phyloP scores from a whole-genome alignment of 35 echinoderm and acorn worm species.

The Apostichopus japonicus region DNA sequence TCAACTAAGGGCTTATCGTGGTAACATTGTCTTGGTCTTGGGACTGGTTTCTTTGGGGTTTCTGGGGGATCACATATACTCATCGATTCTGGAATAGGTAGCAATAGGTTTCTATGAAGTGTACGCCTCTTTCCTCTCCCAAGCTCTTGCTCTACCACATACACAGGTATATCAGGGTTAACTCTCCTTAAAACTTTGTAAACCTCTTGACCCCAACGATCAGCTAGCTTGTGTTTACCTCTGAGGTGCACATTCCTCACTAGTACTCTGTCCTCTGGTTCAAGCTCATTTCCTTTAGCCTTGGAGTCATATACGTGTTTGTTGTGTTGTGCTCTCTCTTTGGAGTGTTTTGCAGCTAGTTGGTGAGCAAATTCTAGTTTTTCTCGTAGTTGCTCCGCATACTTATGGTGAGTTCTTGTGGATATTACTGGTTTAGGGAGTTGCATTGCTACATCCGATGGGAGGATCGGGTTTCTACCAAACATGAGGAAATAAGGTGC shows the following conservation, averaged over 20 bases:
- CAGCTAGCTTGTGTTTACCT: slow-evolving; percentile 84
- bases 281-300: slow-evolving; percentile 36
- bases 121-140: too few relatives aligned
- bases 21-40: too few relatives aligned
- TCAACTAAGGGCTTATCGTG: too few relatives aligned
- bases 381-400: slow-evolving; percentile 3
- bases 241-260: slow-evolving; percentile 69
- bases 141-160: too few relatives aligned
- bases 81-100: too few relatives aligned
- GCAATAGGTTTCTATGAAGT: too few relatives aligned
- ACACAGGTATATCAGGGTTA: too few relatives aligned
- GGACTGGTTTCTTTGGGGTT: too few relatives aligned
- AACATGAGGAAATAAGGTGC: slow-evolving; percentile 67
- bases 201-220: slow-evolving; percentile 66
- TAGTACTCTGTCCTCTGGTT: slow-evolving; percentile 69
- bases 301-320: slow-evolving; percentile 37
- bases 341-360: too few relatives aligned
- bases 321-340: background rate
- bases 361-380: slow-evolving; percentile 32
- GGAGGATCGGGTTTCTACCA: slow-evolving; percentile 61
- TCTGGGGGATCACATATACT: too few relatives aligned
- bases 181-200: too few relatives aligned
- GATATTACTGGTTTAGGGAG: background rate
- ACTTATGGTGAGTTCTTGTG: slow-evolving; percentile 39
- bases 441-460: background rate